Conservation (phyloP, 2,113 vertebrate species). For the Pomatorhinus ruficollis region DNA sequence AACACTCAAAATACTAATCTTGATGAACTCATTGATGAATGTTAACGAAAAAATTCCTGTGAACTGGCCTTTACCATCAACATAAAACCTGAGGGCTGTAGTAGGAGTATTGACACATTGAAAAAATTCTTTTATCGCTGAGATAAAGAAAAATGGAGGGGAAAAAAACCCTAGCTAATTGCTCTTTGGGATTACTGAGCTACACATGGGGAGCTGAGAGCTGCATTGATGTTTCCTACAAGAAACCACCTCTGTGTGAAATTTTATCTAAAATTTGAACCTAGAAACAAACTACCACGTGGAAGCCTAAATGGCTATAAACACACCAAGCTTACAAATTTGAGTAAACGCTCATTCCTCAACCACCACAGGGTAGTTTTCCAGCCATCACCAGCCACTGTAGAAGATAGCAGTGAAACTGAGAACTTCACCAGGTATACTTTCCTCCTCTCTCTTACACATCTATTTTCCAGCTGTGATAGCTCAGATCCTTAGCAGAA, state of each 20-base stretch:
- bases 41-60: rapidly evolving
- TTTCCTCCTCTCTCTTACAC: background rate
- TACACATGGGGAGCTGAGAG: rapidly evolving
- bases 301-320: background rate
- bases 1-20: background rate
- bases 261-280: background rate
- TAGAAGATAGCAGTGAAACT: background rate
- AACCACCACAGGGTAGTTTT: background rate
- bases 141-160: background rate
- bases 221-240: background rate
- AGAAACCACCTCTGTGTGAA: background rate
- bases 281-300: rapidly evolving
- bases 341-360: background rate
- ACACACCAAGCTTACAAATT: background rate
- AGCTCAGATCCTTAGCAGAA: background rate
- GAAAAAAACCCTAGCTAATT: background rate
- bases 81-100: background rate
- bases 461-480: background rate
- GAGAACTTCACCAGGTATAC: background rate
- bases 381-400: background rate
- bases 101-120: background rate
- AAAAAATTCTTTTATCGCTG: background rate
- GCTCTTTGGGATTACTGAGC: background rate
- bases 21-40: background rate
- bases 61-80: background rate